phyloP scores from a whole-genome alignment of 2,113 vertebrate species.

The Perccottus glenii region DNA sequence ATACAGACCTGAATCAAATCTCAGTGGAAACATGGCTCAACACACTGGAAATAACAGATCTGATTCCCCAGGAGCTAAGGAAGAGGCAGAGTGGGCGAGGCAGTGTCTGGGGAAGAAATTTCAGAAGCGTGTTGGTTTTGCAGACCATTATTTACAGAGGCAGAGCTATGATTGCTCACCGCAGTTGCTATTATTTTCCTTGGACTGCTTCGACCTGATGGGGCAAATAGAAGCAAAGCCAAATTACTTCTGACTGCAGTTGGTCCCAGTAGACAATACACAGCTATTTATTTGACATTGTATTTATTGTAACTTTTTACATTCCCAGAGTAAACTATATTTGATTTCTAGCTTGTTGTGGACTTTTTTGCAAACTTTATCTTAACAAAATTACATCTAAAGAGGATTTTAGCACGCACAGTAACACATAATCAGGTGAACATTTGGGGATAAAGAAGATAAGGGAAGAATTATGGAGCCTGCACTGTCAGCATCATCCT shows the following conservation, averaged over 20 bases:
- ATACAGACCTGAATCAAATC: too few species aligned
- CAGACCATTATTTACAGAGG: background rate
- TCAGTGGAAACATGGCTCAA: too few species aligned
- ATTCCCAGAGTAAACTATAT: background rate
- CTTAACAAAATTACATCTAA: constrained; percentile 1
- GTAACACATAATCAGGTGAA: constrained; percentile 12
- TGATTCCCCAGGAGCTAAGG: background rate
- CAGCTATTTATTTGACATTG: background rate
- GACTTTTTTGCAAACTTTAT: background rate
- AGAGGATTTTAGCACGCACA: background rate
- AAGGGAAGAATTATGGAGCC: constrained; percentile 40
- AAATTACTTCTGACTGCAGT: constrained; percentile 1
- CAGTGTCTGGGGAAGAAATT: background rate
- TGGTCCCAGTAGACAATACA: background rate
- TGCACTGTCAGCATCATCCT: constrained; percentile 43
- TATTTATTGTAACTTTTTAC: background rate
- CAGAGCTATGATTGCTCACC: background rate
- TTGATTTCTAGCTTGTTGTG: background rate
- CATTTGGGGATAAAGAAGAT: constrained; percentile 5
- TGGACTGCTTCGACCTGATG: constrained; percentile 1
- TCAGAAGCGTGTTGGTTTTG: background rate
- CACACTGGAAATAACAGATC: background rate
- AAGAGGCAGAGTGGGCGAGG: background rate
- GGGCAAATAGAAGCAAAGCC: background rate
- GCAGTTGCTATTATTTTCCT: constrained; percentile 7